A percentile compares a stretch with the other conserved stretches of the same genome.
Conservation (phyloP, 1,140 invertebrate species). For the Zaprionus gabonicus region DNA sequence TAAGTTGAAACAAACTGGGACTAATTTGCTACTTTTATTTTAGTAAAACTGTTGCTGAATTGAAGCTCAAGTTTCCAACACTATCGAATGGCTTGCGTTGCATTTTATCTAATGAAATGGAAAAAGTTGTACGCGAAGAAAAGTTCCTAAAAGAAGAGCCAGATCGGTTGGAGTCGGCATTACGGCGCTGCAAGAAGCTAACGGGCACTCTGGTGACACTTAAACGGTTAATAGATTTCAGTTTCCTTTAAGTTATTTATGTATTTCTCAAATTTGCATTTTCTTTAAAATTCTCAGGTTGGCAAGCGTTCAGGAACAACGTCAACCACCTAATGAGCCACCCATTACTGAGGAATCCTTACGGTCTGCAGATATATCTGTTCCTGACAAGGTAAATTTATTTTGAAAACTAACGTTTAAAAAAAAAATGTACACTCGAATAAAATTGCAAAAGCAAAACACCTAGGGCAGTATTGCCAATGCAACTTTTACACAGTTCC, state of each 20-base stretch:
- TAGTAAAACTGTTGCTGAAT: slow-evolving; percentile 97
- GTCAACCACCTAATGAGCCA: slow-evolving; percentile 88
- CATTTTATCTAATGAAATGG: slow-evolving; percentile 96
- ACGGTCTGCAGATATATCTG: slow-evolving; percentile 87
- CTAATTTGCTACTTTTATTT: slow-evolving; percentile 40
- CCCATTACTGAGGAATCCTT: slow-evolving; percentile 88
- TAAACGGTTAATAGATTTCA: slow-evolving; percentile 91
- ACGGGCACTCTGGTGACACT: slow-evolving; percentile 98
- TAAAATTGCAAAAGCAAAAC: slow-evolving; percentile 27
- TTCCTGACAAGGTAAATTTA: slow-evolving; percentile 88
- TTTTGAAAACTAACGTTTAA: slow-evolving; percentile 4
- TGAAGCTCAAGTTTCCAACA: slow-evolving; percentile 95
- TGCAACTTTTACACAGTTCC: slow-evolving; percentile 52
- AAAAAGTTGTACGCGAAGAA: slow-evolving; percentile 96
- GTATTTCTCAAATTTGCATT: background rate
- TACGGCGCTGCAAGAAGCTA: slow-evolving; percentile 97
- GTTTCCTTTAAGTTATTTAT: background rate
- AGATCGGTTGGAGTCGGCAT: slow-evolving; percentile 94
- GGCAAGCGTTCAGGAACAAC: slow-evolving; percentile 97
- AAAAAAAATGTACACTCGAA: slow-evolving; percentile 30
- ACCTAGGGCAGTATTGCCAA: slow-evolving; percentile 41
- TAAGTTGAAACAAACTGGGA: background rate
- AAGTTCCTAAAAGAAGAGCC: slow-evolving; percentile 98
- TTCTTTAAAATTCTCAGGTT: slow-evolving; percentile 86
- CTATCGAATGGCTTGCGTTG: slow-evolving; percentile 95